phyloP scores from a whole-genome alignment of 2,888 invertebrate genomes.

The Tanaodytes sp. region DNA sequence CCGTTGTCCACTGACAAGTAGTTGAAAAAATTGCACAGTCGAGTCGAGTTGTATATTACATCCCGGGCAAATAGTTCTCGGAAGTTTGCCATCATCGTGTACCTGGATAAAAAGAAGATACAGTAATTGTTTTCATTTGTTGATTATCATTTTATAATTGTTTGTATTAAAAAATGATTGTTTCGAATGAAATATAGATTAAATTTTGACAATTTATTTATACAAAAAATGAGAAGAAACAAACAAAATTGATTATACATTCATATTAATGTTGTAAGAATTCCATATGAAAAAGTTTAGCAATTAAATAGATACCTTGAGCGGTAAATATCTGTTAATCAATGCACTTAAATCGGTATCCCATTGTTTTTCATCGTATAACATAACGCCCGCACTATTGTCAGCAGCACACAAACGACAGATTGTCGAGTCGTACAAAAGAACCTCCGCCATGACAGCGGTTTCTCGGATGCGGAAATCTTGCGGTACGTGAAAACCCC shows the following conservation, averaged over 20 bases:
- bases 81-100: conserved; percentile 80
- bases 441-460: conserved; percentile 67
- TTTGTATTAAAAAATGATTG: too few relatives aligned
- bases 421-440: conserved; percentile 80
- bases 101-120: too few relatives aligned
- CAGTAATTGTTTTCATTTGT: too few relatives aligned
- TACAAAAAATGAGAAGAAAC: too few relatives aligned
- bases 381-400: conserved; percentile 80
- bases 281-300: too few relatives aligned
- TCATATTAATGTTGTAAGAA: too few relatives aligned
- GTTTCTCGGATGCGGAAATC: background rate
- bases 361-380: conserved; percentile 77
- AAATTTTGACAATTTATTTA: too few relatives aligned
- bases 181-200: too few relatives aligned
- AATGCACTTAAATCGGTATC: conserved; percentile 78
- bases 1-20: conserved; percentile 81
- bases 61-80: conserved; percentile 83
- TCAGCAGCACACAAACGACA: conserved; percentile 85
- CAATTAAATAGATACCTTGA: conserved; percentile 81
- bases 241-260: too few relatives aligned
- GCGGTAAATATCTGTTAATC: conserved; percentile 83
- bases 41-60: conserved; percentile 85
- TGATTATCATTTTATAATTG: too few relatives aligned
- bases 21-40: conserved; percentile 82
- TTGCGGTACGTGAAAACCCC: too few relatives aligned